Evolutionary conservation across 2,797 vertebrate genomes (phyloP), one percentile per base, ranked within the genome.

Genomic region (Notolepis coatsorum): DNA sequence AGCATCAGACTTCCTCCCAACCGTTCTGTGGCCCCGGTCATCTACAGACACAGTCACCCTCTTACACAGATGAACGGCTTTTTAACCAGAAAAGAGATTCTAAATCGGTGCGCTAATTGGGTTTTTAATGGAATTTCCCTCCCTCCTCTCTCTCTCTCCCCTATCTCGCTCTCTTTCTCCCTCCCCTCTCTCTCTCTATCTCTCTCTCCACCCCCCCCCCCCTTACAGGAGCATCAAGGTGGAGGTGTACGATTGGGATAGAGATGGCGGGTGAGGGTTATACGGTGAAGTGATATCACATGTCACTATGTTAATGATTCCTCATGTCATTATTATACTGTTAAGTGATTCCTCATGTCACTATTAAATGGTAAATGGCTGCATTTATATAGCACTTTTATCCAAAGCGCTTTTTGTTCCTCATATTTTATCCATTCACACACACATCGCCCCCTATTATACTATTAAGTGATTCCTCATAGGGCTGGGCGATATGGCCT

Each of bases 191-290:
- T 64, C 17, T 38, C 43, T n/a, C 20, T 1, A 20, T 31, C 3
- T 51, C 8, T 35, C 7, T 33, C 53, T 41, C 59, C 13, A n/a
- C n/a, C n/a, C n/a, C n/a, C n/a, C n/a, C n/a, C n/a, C n/a, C n/a
- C n/a, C n/a, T n/a, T n/a, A 12, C 89, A 97, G 96, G 90, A 95
- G 94, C 74, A 96, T 97, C 71, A 96, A 96, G 87, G 86, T 96
- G 79, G 96, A 97, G 83, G 96, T 96, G 17, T 96, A 96, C 55
- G 95, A 97, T 77, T 97, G 96, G 96, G 95, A 97, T 79, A 90
- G 95, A 92, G 95, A 96, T 61, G 96, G 96, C 85, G 95, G 96
- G 96, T 97, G 87, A 93, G 92, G 18, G 23, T n/a, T n/a, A n/a
- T n/a, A n/a, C 12, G 49, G 1, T 17, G 17, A 24, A 50, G n/a